Evolutionary conservation across 2,888 invertebrate species (phyloP), one percentile per base, ranked within the genome.

Genomic region (Silvanus unidentatus): DNA sequence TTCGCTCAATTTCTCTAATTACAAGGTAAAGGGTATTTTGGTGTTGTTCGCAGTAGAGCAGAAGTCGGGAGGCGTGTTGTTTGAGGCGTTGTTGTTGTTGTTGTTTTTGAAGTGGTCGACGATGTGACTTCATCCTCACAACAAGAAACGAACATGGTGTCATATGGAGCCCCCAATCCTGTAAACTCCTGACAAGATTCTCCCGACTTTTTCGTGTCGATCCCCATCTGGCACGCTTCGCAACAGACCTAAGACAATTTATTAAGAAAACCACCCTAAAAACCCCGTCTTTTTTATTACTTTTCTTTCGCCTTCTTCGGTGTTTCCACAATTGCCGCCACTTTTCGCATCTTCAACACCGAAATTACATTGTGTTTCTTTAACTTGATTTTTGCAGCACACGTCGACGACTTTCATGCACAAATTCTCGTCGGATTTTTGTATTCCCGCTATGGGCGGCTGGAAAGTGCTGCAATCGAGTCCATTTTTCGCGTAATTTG

Each of bases 331-430:
- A 13, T 45, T 5, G 11, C 34, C 43, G 6, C 74, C 75, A 28
- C 68, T 60, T 42, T 71, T 69, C 1, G 79, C 80, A 41, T 75
- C 74, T 22, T 66, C 62, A 53, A 75, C 75, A 2, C 80, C 80
- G 41, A 66, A 60, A 13, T 71, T 65, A 56, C 80, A 80, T 50
- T 75, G 72, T 37, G 65, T 59, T 50, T 75, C 73, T 52, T 75
- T 77, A 50, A 75, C 62, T 52, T 75, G 73, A 11, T 73, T 72
- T 16, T 76, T 73, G 63, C 85, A 85, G 59, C 85, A 86, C 27
- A 82, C 78, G 43, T 77, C 77, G 15, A 80, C 74, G 0, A 80
- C 75, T n/a, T 79, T 78, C 32, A 80, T 63, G 54, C 86, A 86
- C 1, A 77, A 63, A 2, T 75, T 73, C 55, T 82, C 80, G 60